Base-by-base conservation (phyloP, 1,140 invertebrate species). In the Grapholita molesta region DNA sequence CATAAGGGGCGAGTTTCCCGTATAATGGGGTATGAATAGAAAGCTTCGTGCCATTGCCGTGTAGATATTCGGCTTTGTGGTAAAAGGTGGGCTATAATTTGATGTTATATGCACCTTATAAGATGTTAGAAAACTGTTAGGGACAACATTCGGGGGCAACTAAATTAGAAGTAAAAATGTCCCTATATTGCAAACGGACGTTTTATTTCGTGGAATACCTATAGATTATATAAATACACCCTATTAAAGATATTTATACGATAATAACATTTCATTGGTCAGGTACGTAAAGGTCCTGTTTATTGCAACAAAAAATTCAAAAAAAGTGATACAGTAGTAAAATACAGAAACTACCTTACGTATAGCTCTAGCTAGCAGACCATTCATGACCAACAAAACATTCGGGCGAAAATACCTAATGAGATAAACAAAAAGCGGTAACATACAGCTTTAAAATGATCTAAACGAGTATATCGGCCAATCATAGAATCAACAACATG, bases 21-120 rank as follows among this genome's bases (percentile, higher is more conserved):
- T 81, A 77, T 85, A 85, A 88, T 88, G 71, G 81, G 80, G 74
- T 83, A 89, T 84, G 80, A 88, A 90, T 82, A 80, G 77, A 86
- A 86, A 87, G 75, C 77, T 74, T 76, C 55, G 24, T 28, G 53
- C 53, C 8, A 32, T 57, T 61, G 25, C 55, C 55, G 21, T 28
- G 55, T 61, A n/a, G 55, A 61, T 61, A 61, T 30, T 61, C 21
- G n/a, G 55, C 55, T 61, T 61, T 61, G 55, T 28, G 55, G 55
- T 61, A 61, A 32, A 61, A 61, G 25, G 24, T 61, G 42, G 15
- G 42, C n/a, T 48, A 21, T 48, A 48, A 48, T 38, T 38, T 38
- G 35, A 38, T 38, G 35, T 38, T 15, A 38, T 38, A 38, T 38
- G 35, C 12, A 35, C 9, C 11, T 35, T 35, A 35, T 9, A 35